These are phyloP conservation scores for Nomada lathburiana DNA, from an alignment of 2,888 invertebrate species.

Conservation along the genomic window DNA sequence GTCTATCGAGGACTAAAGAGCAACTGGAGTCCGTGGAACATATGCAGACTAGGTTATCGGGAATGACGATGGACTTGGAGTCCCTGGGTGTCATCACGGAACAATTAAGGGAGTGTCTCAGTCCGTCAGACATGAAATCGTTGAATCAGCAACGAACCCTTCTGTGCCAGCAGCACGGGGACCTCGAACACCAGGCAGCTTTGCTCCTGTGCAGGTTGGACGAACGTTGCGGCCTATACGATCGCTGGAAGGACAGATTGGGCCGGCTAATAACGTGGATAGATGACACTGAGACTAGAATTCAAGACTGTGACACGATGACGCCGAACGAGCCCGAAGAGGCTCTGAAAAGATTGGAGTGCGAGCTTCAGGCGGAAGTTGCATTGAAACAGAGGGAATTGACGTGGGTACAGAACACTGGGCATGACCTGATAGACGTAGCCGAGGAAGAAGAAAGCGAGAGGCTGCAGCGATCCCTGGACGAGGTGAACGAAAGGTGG, in stretches of 20 bases:
- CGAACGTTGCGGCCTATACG: conserved; percentile 90
- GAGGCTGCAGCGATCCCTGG: conserved; percentile 86
- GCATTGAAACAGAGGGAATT: conserved; percentile 91
- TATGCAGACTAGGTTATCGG: conserved; percentile 86
- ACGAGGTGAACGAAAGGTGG: conserved; percentile 89
- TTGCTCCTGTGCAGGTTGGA: conserved; percentile 90
- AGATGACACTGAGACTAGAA: conserved; percentile 87
- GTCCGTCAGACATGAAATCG: conserved; percentile 92
- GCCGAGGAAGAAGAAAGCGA: conserved; percentile 87
- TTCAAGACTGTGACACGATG: conserved; percentile 80
- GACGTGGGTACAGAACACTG: conserved; percentile 91
- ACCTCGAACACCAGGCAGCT: conserved; percentile 91
- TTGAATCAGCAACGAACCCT: conserved; percentile 92
- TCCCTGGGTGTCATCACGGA: conserved; percentile 91
- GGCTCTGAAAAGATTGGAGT: conserved; percentile 89
- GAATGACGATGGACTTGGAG: conserved; percentile 88
- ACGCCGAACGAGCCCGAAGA: conserved; percentile 90
- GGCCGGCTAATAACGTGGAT: conserved; percentile 90
- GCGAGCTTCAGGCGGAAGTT: conserved; percentile 91
- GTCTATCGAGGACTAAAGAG: conserved; percentile 88
- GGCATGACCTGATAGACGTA: conserved; percentile 88
- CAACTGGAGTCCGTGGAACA: conserved; percentile 88
- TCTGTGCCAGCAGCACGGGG: conserved; percentile 92
- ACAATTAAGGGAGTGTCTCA: conserved; percentile 93
- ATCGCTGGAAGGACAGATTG: conserved; percentile 89